Evolutionary conservation across 2,888 invertebrate species (phyloP), one percentile per base, ranked within the genome.

Genomic region (Odontocolon sp.): DNA sequence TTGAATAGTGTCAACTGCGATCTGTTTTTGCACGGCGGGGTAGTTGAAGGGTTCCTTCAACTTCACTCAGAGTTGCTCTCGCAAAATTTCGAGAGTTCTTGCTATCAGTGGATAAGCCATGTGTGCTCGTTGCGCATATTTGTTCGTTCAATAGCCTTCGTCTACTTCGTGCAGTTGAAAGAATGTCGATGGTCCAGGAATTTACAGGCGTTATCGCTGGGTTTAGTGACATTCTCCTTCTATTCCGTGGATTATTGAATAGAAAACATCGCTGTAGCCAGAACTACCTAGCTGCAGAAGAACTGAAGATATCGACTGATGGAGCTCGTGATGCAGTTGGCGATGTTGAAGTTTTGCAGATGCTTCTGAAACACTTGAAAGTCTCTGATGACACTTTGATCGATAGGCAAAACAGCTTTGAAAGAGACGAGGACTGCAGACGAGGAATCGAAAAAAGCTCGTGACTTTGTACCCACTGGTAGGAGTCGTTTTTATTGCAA

Each of bases 211-310:
- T 56, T 23, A 54, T 50, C 16, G 57, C 36, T 6, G 57, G 69
- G 45, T 69, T 69, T 38, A 6, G n/a, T n/a, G 68, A 57, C 5
- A 50, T 50, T 1, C n/a, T 50, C n/a, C 23, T n/a, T 18, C 28
- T 69, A 3, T 59, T 50, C 11, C 36, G 50, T 1, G n/a, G n/a
- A n/a, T n/a, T n/a, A n/a, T n/a, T n/a, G n/a, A n/a, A n/a, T n/a
- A n/a, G 38, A 59, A 50, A 59, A 59, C 16, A 59, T 69, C 14
- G 57, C 68, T 4, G 47, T 40, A 21, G 40, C 40, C n/a, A 54
- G 54, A 21, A 40, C 28, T n/a, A n/a, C n/a, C n/a, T n/a, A n/a
- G n/a, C n/a, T n/a, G 42, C 36, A 47, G 31, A 38, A n/a, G 23
- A 68, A 47, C 6, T 8, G 45, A 9, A 61, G 45, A 28, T 9